A percentile compares a stretch with the other conserved stretches of the same genome.
These are phyloP conservation scores for Petromus typicus DNA, from an alignment of 2,113 vertebrate species.

Conservation along the genomic window DNA sequence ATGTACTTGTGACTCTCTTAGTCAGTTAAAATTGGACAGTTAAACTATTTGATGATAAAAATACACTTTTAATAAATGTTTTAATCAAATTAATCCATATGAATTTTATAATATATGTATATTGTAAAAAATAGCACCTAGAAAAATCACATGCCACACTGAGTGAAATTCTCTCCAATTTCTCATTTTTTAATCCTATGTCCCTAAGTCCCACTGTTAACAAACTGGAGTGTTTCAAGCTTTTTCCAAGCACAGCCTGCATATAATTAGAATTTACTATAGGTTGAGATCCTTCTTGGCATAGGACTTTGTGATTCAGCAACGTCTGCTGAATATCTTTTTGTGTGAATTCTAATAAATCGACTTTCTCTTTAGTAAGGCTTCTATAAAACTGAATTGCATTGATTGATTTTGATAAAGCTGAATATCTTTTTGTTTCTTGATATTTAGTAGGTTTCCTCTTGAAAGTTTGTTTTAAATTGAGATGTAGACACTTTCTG, in stretches of 20 bases:
- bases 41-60: not conserved
- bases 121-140: not conserved
- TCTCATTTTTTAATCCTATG: not conserved
- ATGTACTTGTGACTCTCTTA: not conserved
- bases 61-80: too few species aligned
- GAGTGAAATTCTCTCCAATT: not conserved
- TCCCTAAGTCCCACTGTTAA: not conserved
- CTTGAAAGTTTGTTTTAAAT: slow-evolving; percentile 26
- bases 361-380: not conserved
- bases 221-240: not conserved
- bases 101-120: not conserved
- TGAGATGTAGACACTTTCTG: not conserved
- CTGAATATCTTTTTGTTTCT: slow-evolving; percentile 33
- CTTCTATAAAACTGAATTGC: slow-evolving; percentile 14
- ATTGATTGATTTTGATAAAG: slow-evolving; percentile 36
- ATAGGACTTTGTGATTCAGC: not conserved
- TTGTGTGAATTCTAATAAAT: slow-evolving; percentile 21
- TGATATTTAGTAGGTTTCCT: slow-evolving; percentile 32
- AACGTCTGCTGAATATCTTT: not conserved
- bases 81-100: slow-evolving; percentile 39
- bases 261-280: slow-evolving; percentile 3
- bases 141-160: slow-evolving; percentile 4
- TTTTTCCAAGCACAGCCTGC: not conserved
- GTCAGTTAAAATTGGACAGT: not conserved
- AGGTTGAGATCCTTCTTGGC: not conserved